These are phyloP conservation scores for Oreohelix idahoensis DNA, from an alignment of 1,140 invertebrate species.

Conservation along the genomic window DNA sequence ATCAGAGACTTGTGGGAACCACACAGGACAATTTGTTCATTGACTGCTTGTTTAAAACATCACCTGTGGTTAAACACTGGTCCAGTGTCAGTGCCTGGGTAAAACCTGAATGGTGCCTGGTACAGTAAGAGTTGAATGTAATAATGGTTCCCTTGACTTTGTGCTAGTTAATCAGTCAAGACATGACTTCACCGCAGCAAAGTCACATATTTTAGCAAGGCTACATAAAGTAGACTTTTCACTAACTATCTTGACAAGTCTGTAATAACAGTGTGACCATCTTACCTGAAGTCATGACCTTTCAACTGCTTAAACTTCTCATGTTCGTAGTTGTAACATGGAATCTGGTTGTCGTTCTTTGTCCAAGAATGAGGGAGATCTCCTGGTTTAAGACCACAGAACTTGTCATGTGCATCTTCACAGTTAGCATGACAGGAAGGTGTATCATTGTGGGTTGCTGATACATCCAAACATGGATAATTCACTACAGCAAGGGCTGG, in stretches of 20 bases:
- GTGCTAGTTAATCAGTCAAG: too few relatives aligned
- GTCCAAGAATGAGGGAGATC: slow-evolving; percentile 60
- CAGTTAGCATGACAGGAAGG: slow-evolving; percentile 49
- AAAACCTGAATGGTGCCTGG: too few relatives aligned
- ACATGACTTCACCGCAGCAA: too few relatives aligned
- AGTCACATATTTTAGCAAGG: background rate
- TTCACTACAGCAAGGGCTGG: slow-evolving; percentile 67
- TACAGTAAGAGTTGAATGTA: too few relatives aligned
- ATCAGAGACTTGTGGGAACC: too few relatives aligned
- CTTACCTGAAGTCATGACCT: slow-evolving; percentile 72
- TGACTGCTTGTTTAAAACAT: too few relatives aligned
- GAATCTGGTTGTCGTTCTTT: slow-evolving; percentile 67
- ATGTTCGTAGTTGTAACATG: slow-evolving; percentile 67
- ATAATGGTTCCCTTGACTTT: too few relatives aligned
- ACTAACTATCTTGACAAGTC: background rate
- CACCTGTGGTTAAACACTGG: too few relatives aligned
- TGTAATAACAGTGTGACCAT: slow-evolving; percentile 4
- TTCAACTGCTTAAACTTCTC: slow-evolving; percentile 55
- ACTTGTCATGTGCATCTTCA: slow-evolving; percentile 51
- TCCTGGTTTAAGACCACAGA: slow-evolving; percentile 69
- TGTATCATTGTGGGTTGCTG: slow-evolving; percentile 51
- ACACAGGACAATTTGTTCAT: too few relatives aligned
- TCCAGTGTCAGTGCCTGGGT: too few relatives aligned
- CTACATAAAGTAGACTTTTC: background rate
- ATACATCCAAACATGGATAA: slow-evolving; percentile 66